phyloP scores from a whole-genome alignment of 1,140 invertebrate genomes.

The Musca domestica region DNA sequence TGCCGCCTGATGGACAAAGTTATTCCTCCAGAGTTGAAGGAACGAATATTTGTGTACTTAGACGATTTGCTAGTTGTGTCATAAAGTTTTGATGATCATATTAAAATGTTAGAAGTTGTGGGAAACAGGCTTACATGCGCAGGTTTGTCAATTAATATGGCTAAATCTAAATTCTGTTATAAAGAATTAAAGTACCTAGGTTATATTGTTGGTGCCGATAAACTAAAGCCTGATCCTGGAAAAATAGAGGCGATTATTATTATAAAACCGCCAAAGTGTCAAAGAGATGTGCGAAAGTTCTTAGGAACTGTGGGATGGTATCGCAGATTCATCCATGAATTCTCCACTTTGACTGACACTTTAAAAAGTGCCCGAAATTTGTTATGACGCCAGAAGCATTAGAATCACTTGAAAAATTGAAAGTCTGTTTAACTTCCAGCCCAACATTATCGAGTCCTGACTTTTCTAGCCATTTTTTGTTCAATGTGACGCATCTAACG shows the following conservation, averaged over 20 bases:
- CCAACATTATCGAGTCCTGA: constrained; percentile 48
- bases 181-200: no score
- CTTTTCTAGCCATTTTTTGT: constrained; percentile 28
- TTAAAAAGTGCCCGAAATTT: constrained; percentile 21
- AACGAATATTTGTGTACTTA: no score
- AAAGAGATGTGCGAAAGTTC: neutral
- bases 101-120: no score
- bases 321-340: neutral
- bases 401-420: constrained; percentile 39
- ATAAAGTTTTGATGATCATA: no score
- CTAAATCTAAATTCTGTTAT: neutral
- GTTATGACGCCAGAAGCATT: constrained; percentile 37
- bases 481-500: no score
- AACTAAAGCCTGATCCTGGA: neutral
- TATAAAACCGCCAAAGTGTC: neutral
- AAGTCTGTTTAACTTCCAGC: constrained; percentile 34
- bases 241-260: neutral
- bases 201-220: constrained; percentile 21
- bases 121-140: neutral
- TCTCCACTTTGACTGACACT: constrained; percentile 24
- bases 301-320: neutral
- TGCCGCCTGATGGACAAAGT: no score
- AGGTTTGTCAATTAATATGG: neutral
- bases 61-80: no score
- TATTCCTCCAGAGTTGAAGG: no score